Percentiles rank a stretch among this genome's conserved stretches.
Evolutionary conservation across 1,140 invertebrate genomes (phyloP).

Genomic region (Thalassaphorura encarpata): DNA sequence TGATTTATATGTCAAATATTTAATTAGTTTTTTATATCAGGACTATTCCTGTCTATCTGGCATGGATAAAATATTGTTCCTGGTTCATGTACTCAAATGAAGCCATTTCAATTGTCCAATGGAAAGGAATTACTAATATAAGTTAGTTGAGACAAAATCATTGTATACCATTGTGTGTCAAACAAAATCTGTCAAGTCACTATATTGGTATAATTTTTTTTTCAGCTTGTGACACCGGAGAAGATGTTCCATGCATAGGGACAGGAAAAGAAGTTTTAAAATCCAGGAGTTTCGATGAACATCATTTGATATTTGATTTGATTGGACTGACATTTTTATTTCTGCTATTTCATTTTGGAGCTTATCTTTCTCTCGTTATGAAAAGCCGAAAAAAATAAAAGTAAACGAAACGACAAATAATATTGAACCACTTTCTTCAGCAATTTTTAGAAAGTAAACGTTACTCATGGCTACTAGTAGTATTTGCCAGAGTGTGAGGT

Average conservation of each 20-base stretch:
- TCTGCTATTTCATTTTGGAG: conserved; percentile 56
- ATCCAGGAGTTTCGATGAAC: conserved; percentile 55
- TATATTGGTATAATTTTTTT: too few species aligned
- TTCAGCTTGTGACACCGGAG: conserved; percentile 52
- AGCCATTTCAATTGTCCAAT: conserved; percentile 68
- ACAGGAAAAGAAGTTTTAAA: conserved; percentile 59
- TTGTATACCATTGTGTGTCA: neutral
- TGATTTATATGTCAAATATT: too few species aligned
- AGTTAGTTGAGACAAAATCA: conserved; percentile 46
- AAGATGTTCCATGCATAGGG: conserved; percentile 60
- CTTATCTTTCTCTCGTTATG: conserved; percentile 52
- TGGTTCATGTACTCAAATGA: conserved; percentile 91
- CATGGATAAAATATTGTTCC: conserved; percentile 76
- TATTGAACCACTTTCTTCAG: too few species aligned
- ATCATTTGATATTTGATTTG: conserved; percentile 55
- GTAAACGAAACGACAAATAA: conserved; percentile 7
- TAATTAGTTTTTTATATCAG: conserved; percentile 6
- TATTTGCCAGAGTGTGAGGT: too few species aligned
- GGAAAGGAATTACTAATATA: conserved; percentile 63
- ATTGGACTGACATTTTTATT: conserved; percentile 53
- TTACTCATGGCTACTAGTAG: too few species aligned
- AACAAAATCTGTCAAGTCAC: conserved; percentile 22
- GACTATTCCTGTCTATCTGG: conserved; percentile 6
- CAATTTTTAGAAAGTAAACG: too few species aligned
- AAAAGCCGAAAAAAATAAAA: conserved; percentile 51